phyloP scores from a whole-genome alignment of 2,797 vertebrate species.

The Podarcis lilfordi region DNA sequence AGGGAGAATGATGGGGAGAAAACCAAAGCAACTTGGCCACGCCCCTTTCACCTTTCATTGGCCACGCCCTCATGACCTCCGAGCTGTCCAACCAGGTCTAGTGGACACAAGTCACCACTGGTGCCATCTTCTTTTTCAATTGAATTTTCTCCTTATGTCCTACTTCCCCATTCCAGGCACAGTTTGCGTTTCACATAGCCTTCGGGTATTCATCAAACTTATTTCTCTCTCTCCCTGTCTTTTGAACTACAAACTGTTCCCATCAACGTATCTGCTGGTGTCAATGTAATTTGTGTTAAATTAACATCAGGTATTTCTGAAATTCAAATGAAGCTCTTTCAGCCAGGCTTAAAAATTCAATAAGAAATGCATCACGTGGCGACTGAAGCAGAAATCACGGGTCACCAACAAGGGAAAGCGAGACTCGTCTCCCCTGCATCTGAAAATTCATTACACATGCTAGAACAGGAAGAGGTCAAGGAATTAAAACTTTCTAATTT shows the following conservation, averaged over 20 bases:
- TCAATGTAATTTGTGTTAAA: background rate
- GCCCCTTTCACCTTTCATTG: too few relatives aligned
- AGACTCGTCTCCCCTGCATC: background rate
- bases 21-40: too few relatives aligned
- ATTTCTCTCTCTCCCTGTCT: background rate
- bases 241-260: background rate
- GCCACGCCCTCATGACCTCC: too few relatives aligned
- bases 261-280: background rate
- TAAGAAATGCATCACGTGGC: constrained; percentile 4
- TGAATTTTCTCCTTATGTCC: background rate
- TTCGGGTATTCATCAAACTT: background rate
- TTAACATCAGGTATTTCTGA: background rate
- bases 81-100: too few relatives aligned
- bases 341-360: background rate
- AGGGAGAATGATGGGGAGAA: too few relatives aligned
- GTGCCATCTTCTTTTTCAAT: too few relatives aligned
- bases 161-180: background rate
- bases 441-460: constrained; percentile 13
- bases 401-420: background rate
- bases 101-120: too few relatives aligned
- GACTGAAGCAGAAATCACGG: background rate
- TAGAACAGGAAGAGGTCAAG: constrained; percentile 26
- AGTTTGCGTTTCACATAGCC: background rate
- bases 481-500: constrained; percentile 43
- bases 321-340: constrained; percentile 38